Percentiles rank a stretch among this genome's conserved stretches.
Evolutionary conservation across 2,888 invertebrate genomes (phyloP).

Genomic region (Abrostola tripartita): DNA sequence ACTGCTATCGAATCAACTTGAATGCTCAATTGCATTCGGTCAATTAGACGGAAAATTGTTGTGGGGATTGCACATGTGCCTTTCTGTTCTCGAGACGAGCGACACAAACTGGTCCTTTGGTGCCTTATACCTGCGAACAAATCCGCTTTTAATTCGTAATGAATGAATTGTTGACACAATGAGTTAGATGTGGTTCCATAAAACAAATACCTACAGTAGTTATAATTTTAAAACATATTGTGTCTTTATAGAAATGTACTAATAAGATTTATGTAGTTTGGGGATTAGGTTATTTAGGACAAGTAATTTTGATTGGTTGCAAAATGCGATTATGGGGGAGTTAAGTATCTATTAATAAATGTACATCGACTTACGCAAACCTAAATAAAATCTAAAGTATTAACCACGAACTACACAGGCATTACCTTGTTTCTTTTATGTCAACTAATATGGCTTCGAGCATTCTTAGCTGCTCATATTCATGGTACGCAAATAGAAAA

Average conservation of each 20-base stretch:
- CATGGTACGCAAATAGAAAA: constrained; percentile 34
- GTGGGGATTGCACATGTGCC: constrained; percentile 66
- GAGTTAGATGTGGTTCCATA: not conserved
- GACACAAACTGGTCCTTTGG: constrained; percentile 46
- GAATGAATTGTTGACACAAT: constrained; percentile 20
- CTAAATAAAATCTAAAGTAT: constrained; percentile 14
- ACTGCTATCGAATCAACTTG: constrained; percentile 75
- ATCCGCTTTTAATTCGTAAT: constrained; percentile 39
- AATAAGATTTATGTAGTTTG: constrained; percentile 10
- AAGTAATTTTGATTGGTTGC: too few species aligned
- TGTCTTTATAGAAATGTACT: not conserved
- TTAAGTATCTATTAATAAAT: constrained; percentile 14
- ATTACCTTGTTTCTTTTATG: constrained; percentile 26
- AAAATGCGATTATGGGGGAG: constrained; percentile 8
- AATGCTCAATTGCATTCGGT: constrained; percentile 84
- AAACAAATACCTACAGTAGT: not conserved
- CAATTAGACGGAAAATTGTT: constrained; percentile 87
- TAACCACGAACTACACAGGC: constrained; percentile 20
- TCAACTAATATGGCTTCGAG: constrained; percentile 44
- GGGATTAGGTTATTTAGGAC: not conserved
- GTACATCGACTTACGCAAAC: constrained; percentile 21
- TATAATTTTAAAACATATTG: not conserved
- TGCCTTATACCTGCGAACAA: constrained; percentile 48
- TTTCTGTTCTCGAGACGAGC: constrained; percentile 45
- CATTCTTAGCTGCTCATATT: constrained; percentile 20